phyloP scores from a whole-genome alignment of 2,113 vertebrate genomes.

The Burhinus oedicnemus region DNA sequence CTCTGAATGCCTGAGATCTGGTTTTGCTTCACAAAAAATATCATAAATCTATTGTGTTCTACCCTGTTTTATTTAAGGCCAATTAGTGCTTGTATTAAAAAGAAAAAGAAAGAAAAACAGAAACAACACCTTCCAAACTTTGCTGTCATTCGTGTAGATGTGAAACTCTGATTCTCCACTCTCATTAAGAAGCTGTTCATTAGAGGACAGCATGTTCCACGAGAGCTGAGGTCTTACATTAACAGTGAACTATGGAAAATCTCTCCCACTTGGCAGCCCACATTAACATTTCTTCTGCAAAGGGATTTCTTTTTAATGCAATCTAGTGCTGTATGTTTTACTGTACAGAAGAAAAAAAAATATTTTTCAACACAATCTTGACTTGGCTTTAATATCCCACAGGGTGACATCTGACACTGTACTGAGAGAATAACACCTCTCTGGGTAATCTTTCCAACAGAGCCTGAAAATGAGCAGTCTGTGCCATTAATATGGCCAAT shows the following conservation, averaged over 20 bases:
- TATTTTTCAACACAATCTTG: conserved; percentile 61
- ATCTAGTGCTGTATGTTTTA: conserved; percentile 19
- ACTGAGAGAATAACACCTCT: conserved; percentile 59
- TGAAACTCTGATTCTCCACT: background rate
- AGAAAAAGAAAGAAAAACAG: conserved; percentile 62
- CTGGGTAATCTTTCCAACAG: conserved; percentile 62
- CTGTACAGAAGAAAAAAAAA: conserved; percentile 65
- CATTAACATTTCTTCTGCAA: conserved; percentile 61
- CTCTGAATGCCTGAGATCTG: conserved; percentile 60
- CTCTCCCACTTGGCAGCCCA: conserved; percentile 58
- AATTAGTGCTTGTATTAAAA: conserved; percentile 74
- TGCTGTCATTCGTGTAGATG: background rate
- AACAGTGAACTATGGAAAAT: conserved; percentile 64
- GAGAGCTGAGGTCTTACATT: conserved; percentile 48
- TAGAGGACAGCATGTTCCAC: conserved; percentile 45
- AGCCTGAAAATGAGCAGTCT: conserved; percentile 45
- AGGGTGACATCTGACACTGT: conserved; percentile 54
- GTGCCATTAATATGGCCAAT: conserved; percentile 46
- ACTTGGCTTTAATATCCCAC: conserved; percentile 68
- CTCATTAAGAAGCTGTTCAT: conserved; percentile 67
- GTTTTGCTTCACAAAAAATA: conserved; percentile 65
- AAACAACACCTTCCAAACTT: conserved; percentile 57
- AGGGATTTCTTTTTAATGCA: conserved; percentile 54
- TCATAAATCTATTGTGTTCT: conserved; percentile 73
- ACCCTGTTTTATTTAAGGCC: conserved; percentile 70